Percentiles rank a stretch among this genome's conserved stretches.
These are phyloP conservation scores for Pseudopleuronectes americanus DNA, from an alignment of 2,797 vertebrate species.

Conservation along the genomic window DNA sequence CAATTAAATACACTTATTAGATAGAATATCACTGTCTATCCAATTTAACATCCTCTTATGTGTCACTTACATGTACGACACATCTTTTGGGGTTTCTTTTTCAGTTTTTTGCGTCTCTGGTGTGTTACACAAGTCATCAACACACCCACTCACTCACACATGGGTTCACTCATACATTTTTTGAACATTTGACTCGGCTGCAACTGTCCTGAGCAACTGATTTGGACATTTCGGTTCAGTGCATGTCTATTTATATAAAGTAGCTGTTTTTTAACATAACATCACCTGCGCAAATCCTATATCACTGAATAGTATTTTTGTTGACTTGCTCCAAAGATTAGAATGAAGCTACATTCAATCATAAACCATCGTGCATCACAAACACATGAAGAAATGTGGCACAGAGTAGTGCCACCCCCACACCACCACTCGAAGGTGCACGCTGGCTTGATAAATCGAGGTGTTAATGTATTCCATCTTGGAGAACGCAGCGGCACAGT, in stretches of 20 bases:
- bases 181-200: too few relatives aligned
- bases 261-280: background rate
- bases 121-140: too few relatives aligned
- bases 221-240: too few relatives aligned
- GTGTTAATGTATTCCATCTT: slow-evolving; percentile 73
- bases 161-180: background rate
- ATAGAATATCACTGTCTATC: too few relatives aligned
- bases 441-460: slow-evolving; percentile 56
- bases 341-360: slow-evolving; percentile 10
- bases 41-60: too few relatives aligned
- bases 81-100: too few relatives aligned
- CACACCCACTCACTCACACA: too few relatives aligned
- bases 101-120: too few relatives aligned
- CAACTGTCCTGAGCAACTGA: too few relatives aligned
- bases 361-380: slow-evolving; percentile 27
- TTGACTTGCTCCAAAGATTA: slow-evolving; percentile 10
- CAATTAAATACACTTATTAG: too few relatives aligned
- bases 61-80: too few relatives aligned
- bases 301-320: background rate
- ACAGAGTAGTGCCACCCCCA: slow-evolving; percentile 45
- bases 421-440: slow-evolving; percentile 40
- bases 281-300: background rate
- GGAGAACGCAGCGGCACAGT: slow-evolving; percentile 55
- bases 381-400: slow-evolving; percentile 50
- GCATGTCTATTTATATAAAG: too few relatives aligned